Conservation (phyloP, 2,888 invertebrate species). For the Lucinisca nassula region DNA sequence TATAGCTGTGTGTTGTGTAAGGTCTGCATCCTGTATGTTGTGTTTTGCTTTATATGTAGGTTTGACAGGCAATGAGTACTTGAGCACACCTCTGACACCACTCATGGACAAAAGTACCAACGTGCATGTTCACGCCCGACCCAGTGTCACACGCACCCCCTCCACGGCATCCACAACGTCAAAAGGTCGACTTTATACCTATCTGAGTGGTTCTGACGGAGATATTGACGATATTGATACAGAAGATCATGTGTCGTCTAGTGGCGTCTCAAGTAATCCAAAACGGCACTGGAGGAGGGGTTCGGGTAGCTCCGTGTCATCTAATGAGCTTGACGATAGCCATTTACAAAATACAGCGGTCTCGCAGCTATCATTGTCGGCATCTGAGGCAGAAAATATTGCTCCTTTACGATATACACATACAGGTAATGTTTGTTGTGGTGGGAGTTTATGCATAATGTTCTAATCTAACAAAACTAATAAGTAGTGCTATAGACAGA, state of each 20-base stretch:
- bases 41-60: slow-evolving; percentile 25
- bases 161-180: slow-evolving; percentile 59
- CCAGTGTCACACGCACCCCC: slow-evolving; percentile 47
- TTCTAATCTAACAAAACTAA: too few species aligned
- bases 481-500: too few species aligned
- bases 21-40: slow-evolving; percentile 29
- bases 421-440: slow-evolving; percentile 50
- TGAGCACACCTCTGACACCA: slow-evolving; percentile 64
- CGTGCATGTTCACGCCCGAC: not conserved
- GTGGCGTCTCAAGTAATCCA: slow-evolving; percentile 64
- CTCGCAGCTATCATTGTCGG: slow-evolving; percentile 73
- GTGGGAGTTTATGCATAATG: too few species aligned
- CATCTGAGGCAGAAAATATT: slow-evolving; percentile 57
- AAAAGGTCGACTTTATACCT: slow-evolving; percentile 71
- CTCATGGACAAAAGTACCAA: slow-evolving; percentile 60
- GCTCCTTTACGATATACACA: slow-evolving; percentile 41
- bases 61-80: slow-evolving; percentile 65
- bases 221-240: slow-evolving; percentile 79
- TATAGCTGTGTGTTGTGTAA: slow-evolving; percentile 7
- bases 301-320: slow-evolving; percentile 74
- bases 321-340: slow-evolving; percentile 74
- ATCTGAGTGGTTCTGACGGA: slow-evolving; percentile 85
- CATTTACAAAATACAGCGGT: slow-evolving; percentile 66
- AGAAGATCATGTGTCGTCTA: slow-evolving; percentile 47
- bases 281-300: slow-evolving; percentile 68